Evolutionary conservation across 2,888 invertebrate genomes (phyloP), one percentile per base, ranked within the genome.

Genomic region (Zootermopsis nevadensis): DNA sequence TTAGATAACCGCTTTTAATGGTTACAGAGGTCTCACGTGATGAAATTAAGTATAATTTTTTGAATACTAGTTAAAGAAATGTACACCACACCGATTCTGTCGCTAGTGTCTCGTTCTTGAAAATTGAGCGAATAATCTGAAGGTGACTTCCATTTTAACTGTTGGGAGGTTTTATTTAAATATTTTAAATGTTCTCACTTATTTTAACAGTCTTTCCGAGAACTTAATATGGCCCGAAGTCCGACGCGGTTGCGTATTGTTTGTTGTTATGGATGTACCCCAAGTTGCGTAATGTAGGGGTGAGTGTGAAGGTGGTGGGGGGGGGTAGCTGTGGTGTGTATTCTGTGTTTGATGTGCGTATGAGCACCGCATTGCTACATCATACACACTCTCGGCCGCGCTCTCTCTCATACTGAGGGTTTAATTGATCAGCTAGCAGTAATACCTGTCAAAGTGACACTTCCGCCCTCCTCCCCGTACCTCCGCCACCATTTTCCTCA

Each of bases 371-470:
- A 66, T 79, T 79, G 79, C 79, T 79, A 79, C 79, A 79, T 79
- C 79, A 79, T 79, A 79, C 79, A 79, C 79, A 66, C 66, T 12
- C 77, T 24, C 74, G 24, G 10, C 8, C 53, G 30, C 77, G 12
- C 79, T 27, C 66, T 60, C 35, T 31, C 79, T 27, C 66, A 79
- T 60, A 66, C 72, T 72, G 69, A 48, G 81, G 72, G 72, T 81
- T 81, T 81, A 81, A 81, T 81, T 81, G 81, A 81, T 81, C 81
- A 81, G 81, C 81, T 81, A 81, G 81, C 81, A 72, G 81, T 81
- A 81, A 81, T 81, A 81, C 72, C 81, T 81, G 81, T 81, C 81
- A 81, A 81, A 81, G 81, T 81, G 81, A 81, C 81, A 81, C 81
- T 81, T 81, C 66, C 80, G 66, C 80, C 35, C 33, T 38, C 24